phyloP scores from a whole-genome alignment of 2,888 invertebrate species.

The Ornithoptera priamus region DNA sequence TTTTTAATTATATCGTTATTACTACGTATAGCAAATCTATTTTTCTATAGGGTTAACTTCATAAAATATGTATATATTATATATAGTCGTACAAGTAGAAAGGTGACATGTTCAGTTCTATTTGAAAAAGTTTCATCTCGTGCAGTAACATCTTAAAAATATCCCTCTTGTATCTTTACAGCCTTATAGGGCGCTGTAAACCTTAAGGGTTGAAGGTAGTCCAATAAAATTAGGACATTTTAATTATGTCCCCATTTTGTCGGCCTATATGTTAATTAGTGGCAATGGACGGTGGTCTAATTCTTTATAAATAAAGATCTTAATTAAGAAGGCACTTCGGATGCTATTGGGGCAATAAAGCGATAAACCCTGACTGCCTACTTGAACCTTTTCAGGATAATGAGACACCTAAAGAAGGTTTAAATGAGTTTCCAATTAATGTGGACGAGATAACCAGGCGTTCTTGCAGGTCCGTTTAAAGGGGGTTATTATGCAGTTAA shows the following conservation, averaged over 20 bases:
- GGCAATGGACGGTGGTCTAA: slow-evolving; percentile 65
- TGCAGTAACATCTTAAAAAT: slow-evolving; percentile 33
- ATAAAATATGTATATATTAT: no score
- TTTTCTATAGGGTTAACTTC: no score
- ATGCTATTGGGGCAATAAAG: slow-evolving; percentile 66
- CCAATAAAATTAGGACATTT: slow-evolving; percentile 78
- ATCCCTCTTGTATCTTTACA: slow-evolving; percentile 49
- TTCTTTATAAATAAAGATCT: slow-evolving; percentile 74
- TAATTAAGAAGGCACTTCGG: slow-evolving; percentile 45
- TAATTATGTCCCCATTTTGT: slow-evolving; percentile 77
- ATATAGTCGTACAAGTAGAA: no score
- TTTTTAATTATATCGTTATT: no score
- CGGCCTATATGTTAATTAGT: slow-evolving; percentile 58
- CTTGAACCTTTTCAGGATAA: slow-evolving; percentile 58
- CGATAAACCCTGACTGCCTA: slow-evolving; percentile 68
- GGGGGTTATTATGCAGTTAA: slow-evolving; percentile 19
- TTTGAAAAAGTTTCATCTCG: slow-evolving; percentile 43
- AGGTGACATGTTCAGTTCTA: no score
- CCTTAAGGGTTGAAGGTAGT: slow-evolving; percentile 49
- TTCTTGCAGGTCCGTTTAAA: slow-evolving; percentile 25
- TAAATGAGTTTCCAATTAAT: slow-evolving; percentile 30
- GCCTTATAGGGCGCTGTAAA: slow-evolving; percentile 58
- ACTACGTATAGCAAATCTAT: no score
- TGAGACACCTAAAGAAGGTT: slow-evolving; percentile 44
- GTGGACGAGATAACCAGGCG: slow-evolving; percentile 20